These are phyloP conservation scores for Laterallus jamaicensis DNA, from an alignment of 2,113 vertebrate species.

Conservation along the genomic window DNA sequence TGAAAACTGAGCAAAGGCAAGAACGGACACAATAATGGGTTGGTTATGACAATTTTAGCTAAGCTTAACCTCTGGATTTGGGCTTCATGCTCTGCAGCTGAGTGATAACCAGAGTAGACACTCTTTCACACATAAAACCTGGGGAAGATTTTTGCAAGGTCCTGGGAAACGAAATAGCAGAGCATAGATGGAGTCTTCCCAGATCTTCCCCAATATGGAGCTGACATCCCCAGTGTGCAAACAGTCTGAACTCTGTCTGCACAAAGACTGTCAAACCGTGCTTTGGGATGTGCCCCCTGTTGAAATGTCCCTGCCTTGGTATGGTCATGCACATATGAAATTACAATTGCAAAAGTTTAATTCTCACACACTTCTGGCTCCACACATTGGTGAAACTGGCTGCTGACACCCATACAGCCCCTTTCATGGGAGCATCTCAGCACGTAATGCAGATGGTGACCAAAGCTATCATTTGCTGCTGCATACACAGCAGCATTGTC, in stretches of 20 bases:
- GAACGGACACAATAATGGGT: background rate
- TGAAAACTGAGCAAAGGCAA: background rate
- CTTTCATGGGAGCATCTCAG: background rate
- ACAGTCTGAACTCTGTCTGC: background rate
- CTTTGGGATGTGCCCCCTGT: background rate
- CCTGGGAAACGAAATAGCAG: background rate
- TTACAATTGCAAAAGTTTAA: background rate
- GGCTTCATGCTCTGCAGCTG: background rate
- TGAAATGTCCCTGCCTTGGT: background rate
- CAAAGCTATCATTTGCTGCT: background rate
- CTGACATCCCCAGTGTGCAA: background rate
- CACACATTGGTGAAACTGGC: background rate
- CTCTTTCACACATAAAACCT: background rate
- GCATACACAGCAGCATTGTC: background rate
- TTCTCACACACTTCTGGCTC: background rate
- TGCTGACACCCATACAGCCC: background rate
- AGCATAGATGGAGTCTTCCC: background rate
- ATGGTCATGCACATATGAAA: background rate
- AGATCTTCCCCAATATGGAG: background rate
- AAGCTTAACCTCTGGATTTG: slow-evolving; percentile 24
- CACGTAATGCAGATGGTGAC: background rate
- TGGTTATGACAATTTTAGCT: background rate
- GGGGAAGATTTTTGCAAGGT: background rate
- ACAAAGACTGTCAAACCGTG: background rate
- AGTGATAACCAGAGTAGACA: background rate